These are phyloP conservation scores for Bombus superbus DNA, from an alignment of 1,140 invertebrate genomes.

Conservation along the genomic window DNA sequence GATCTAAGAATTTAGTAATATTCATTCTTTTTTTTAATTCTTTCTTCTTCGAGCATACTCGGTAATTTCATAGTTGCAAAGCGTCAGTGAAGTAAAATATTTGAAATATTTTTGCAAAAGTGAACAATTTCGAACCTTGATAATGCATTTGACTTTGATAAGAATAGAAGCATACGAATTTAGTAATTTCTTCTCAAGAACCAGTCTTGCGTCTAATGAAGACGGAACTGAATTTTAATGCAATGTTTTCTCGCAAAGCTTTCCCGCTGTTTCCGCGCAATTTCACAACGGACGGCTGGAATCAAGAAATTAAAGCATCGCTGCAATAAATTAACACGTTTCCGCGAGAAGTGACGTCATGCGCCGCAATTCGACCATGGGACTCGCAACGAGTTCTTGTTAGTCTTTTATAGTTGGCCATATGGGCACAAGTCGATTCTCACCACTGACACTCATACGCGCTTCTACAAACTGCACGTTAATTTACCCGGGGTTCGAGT, in stretches of 20 bases:
- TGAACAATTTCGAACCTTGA: not conserved
- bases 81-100: not conserved
- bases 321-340: conserved; percentile 78
- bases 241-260: not conserved
- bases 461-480: not conserved
- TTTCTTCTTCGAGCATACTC: not conserved
- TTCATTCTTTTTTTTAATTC: not conserved
- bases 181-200: not conserved
- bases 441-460: conserved; percentile 47
- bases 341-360: conserved; percentile 79
- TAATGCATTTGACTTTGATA: not conserved
- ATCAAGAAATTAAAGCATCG: conserved; percentile 64
- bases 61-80: not conserved
- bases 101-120: not conserved
- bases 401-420: conserved; percentile 64
- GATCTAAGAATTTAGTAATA: too few species aligned
- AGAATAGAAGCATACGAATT: not conserved
- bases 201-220: too few species aligned
- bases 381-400: conserved; percentile 66
- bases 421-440: conserved; percentile 56
- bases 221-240: conserved; percentile 15
- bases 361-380: conserved; percentile 62
- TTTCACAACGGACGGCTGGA: conserved; percentile 59
- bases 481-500: not conserved
- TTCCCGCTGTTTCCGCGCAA: conserved; percentile 53